Base-by-base conservation (phyloP, 2,888 invertebrate genomes). In the Globia sparganii region DNA sequence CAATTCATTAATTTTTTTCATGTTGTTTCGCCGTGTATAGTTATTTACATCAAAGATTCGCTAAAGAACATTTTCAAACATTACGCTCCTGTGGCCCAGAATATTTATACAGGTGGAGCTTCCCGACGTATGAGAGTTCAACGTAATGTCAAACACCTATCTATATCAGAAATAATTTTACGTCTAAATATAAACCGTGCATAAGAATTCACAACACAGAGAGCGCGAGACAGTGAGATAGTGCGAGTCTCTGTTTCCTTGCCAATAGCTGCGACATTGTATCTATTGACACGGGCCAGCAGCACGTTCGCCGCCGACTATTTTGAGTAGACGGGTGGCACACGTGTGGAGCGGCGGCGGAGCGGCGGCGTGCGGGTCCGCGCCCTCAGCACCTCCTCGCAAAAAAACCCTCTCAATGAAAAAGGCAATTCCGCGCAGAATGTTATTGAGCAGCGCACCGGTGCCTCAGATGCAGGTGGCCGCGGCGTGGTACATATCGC, bases 81-180 rank as follows among this genome's bases (percentile, higher is more conserved):
- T 86, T 85, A 83, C 86, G 80, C 82, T 88, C 82, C 84, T 85
- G 86, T 87, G 79, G 89, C 90, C 87, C 89, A 92, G 91, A 94
- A 93, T 94, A 94, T 94, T 94, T 93, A 92, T 94, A 94, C 96
- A 96, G 96, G 96, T 96, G 95, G 95, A 96, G 90, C 94, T 94
- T 93, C 94, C 95, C 95, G 94, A 94, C 95, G 95, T 95, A 96
- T 96, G 95, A 96, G 96, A 96, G 96, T 96, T 96, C 96, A 96
- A 96, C 96, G 96, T 96, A 96, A 96, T 96, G 96, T 96, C 96
- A 96, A 96, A 96, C 96, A 96, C 96, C 96, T 96, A 96, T 96
- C 96, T 96, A 95, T 96, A 96, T 95, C 96, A 95, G 96, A 96
- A 96, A 96, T 96, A 96, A 96, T 96, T 96, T 95, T 94, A 92